A percentile compares a stretch with the other conserved stretches of the same genome.
Conservation (phyloP, 2,113 vertebrate genomes). For the Tachysurus fulvidraco region DNA sequence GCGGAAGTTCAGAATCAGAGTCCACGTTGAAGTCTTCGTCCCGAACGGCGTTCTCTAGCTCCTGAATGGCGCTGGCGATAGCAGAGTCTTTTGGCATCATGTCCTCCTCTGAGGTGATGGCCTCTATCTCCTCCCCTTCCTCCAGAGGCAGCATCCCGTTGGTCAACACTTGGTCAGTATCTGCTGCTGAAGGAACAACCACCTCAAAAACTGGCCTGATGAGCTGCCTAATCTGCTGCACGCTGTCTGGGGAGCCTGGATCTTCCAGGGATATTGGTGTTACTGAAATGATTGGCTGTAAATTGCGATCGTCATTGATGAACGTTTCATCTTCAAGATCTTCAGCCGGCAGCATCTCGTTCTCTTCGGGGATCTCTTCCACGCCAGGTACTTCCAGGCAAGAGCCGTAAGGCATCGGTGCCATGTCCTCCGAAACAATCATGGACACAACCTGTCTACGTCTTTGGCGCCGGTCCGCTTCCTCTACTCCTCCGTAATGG, state of each 20-base stretch:
- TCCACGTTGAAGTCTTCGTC: constrained; percentile 54
- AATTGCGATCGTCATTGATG: accelerated
- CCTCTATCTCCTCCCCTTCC: constrained; percentile 55
- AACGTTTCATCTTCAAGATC: background rate
- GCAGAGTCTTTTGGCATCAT: constrained; percentile 42
- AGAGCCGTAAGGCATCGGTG: constrained; percentile 71
- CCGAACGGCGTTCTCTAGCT: constrained; percentile 58
- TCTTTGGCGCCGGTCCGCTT: accelerated
- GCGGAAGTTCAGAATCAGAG: constrained; percentile 43
- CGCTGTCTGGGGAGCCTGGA: constrained; percentile 65
- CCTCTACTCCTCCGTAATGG: constrained; percentile 64
- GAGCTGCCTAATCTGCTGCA: constrained; percentile 73
- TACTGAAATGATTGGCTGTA: background rate
- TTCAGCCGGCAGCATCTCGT: constrained; percentile 43
- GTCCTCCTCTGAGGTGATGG: constrained; percentile 52
- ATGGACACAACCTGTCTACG: constrained; percentile 90
- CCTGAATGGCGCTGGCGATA: constrained; percentile 52
- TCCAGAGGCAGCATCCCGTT: constrained; percentile 61
- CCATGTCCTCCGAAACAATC: constrained; percentile 82
- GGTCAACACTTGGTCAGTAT: background rate
- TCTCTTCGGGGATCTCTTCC: constrained; percentile 72
- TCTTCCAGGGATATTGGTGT: background rate
- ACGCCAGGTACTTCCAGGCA: constrained; percentile 72
- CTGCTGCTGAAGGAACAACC: constrained; percentile 10
- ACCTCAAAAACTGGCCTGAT: constrained; percentile 70